Evolutionary conservation across 2,888 invertebrate genomes (phyloP).

Genomic region (Leucozona laternaria): DNA sequence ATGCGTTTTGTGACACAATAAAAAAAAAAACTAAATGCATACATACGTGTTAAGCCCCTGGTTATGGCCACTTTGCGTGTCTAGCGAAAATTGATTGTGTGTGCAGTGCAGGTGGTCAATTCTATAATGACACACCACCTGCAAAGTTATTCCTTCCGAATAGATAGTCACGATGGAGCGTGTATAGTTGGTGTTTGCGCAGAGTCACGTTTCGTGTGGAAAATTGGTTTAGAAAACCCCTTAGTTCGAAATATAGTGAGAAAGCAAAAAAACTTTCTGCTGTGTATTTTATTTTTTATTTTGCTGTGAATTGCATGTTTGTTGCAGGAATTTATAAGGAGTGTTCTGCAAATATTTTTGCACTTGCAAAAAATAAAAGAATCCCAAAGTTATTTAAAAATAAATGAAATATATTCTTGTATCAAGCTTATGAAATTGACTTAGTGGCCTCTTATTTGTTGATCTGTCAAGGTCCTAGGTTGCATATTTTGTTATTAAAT

Average conservation of each 20-base stretch:
- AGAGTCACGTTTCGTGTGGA: constrained; percentile 40
- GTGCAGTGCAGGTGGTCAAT: constrained; percentile 33
- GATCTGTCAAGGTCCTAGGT: too few species aligned
- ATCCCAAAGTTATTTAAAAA: too few species aligned
- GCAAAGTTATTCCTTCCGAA: neutral
- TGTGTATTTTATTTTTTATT: neutral
- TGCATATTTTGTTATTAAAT: too few species aligned
- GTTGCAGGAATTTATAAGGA: neutral
- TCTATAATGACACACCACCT: constrained; percentile 37
- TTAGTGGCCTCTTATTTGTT: too few species aligned
- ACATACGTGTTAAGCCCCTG: constrained; percentile 28
- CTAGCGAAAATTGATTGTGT: constrained; percentile 53
- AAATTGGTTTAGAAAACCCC: constrained; percentile 25
- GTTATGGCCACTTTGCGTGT: constrained; percentile 50
- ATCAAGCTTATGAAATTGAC: too few species aligned
- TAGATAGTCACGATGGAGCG: neutral
- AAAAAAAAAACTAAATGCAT: constrained; percentile 22
- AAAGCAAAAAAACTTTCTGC: neutral
- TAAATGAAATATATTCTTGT: too few species aligned
- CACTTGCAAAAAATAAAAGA: neutral
- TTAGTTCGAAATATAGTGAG: constrained; percentile 2
- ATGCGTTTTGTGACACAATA: constrained; percentile 9
- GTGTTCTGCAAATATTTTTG: neutral
- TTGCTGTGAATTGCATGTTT: neutral
- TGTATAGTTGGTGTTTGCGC: constrained; percentile 1